Conservation (phyloP, 2,113 vertebrate species). For the Varanus komodoensis region DNA sequence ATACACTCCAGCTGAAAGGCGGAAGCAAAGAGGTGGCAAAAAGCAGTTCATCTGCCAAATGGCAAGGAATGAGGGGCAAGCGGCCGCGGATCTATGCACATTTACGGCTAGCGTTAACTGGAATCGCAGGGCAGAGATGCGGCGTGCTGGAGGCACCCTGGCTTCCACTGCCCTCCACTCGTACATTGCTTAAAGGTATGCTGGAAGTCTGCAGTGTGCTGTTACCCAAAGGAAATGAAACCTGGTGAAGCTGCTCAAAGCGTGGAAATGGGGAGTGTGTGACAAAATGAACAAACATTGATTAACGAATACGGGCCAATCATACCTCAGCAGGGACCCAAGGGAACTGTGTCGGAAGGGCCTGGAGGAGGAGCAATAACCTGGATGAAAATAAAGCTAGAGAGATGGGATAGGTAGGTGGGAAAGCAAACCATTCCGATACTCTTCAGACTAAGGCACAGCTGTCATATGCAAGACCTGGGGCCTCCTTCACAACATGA, state of each 20-base stretch:
- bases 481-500: background rate
- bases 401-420: background rate
- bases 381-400: background rate
- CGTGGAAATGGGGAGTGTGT: background rate
- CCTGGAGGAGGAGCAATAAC: background rate
- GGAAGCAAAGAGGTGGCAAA: background rate
- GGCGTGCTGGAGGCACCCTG: background rate
- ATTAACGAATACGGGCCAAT: background rate
- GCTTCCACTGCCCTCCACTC: background rate
- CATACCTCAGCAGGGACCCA: background rate
- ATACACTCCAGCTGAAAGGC: background rate
- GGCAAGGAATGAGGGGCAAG: background rate
- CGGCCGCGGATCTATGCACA: background rate
- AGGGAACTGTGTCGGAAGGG: background rate
- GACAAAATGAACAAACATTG: background rate
- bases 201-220: background rate
- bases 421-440: background rate
- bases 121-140: background rate
- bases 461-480: background rate
- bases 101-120: background rate
- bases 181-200: background rate
- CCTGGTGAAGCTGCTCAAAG: background rate
- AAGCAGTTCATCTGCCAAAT: background rate
- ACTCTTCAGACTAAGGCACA: background rate
- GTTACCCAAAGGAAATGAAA: background rate